Percentiles rank a stretch among this genome's conserved stretches.
These are phyloP conservation scores for Drosophila merina DNA, from an alignment of 2,888 invertebrate genomes.

Conservation along the genomic window DNA sequence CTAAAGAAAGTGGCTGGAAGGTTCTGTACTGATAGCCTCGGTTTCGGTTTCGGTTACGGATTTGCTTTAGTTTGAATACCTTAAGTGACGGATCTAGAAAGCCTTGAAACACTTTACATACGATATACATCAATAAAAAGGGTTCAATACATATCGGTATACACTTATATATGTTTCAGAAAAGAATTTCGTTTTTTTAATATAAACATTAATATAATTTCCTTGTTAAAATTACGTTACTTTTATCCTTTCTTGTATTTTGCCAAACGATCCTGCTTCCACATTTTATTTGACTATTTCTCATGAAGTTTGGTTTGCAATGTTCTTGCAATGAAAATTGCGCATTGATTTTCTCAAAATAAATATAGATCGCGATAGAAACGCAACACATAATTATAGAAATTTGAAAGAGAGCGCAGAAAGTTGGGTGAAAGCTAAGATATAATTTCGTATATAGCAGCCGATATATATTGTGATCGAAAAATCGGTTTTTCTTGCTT, in stretches of 20 bases:
- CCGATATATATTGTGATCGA: constrained; percentile 29
- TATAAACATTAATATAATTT: constrained; percentile 35
- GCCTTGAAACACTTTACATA: constrained; percentile 64
- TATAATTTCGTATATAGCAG: constrained; percentile 40
- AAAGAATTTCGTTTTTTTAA: constrained; percentile 23
- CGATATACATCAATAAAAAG: constrained; percentile 54
- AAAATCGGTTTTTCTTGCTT: constrained; percentile 25
- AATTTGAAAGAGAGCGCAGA: constrained; percentile 52
- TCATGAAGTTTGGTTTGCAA: constrained; percentile 52
- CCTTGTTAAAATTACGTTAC: constrained; percentile 25
- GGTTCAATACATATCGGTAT: constrained; percentile 35
- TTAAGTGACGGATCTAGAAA: constrained; percentile 48
- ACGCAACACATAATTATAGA: constrained; percentile 34
- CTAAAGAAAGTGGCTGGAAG: constrained; percentile 66
- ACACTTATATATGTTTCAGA: constrained; percentile 39
- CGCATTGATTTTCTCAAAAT: constrained; percentile 68
- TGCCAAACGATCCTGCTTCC: constrained; percentile 84
- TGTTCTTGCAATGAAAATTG: constrained; percentile 51
- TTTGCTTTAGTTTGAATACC: constrained; percentile 62
- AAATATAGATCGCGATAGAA: constrained; percentile 44
- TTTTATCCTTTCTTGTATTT: constrained; percentile 57
- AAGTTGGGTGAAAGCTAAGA: constrained; percentile 41
- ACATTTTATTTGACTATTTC: constrained; percentile 67
- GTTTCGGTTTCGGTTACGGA: constrained; percentile 55
- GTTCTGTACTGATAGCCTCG: constrained; percentile 80